Evolutionary conservation across 2,797 vertebrate species (phyloP).

Genomic region (Acanthornis magna): DNA sequence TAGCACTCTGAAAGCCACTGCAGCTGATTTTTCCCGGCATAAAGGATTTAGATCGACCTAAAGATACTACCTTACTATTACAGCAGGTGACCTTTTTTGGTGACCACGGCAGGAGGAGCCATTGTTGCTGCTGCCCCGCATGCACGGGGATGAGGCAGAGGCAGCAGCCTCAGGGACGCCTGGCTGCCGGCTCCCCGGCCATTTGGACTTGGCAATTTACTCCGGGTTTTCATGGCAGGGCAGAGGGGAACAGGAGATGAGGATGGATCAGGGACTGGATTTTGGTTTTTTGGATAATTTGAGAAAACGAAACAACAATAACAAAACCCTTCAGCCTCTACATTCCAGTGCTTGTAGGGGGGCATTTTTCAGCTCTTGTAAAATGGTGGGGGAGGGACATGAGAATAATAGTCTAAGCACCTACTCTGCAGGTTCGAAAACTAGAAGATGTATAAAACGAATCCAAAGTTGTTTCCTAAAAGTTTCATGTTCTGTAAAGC

Average conservation of each 20-base stretch:
- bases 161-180: not conserved
- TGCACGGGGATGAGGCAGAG: not conserved
- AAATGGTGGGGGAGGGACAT: not conserved
- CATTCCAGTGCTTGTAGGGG: constrained; percentile 51
- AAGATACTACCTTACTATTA: not conserved
- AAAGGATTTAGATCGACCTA: not conserved
- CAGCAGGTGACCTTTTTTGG: not conserved
- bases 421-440: constrained; percentile 13
- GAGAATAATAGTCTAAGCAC: not conserved
- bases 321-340: not conserved
- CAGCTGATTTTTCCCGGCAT: not conserved
- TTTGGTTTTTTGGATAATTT: not conserved
- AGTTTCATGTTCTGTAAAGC: not conserved
- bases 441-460: not conserved
- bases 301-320: not conserved
- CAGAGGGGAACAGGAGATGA: not conserved
- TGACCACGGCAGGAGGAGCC: not conserved
- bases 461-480: not conserved
- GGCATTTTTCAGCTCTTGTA: constrained; percentile 52
- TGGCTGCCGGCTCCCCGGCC: not conserved
- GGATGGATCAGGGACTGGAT: not conserved
- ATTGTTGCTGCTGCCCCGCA: not conserved
- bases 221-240: not conserved
- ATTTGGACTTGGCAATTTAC: not conserved
- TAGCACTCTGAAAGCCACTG: not conserved